phyloP scores from a whole-genome alignment of 2,113 vertebrate species.

The Rousettus leschenaultii region DNA sequence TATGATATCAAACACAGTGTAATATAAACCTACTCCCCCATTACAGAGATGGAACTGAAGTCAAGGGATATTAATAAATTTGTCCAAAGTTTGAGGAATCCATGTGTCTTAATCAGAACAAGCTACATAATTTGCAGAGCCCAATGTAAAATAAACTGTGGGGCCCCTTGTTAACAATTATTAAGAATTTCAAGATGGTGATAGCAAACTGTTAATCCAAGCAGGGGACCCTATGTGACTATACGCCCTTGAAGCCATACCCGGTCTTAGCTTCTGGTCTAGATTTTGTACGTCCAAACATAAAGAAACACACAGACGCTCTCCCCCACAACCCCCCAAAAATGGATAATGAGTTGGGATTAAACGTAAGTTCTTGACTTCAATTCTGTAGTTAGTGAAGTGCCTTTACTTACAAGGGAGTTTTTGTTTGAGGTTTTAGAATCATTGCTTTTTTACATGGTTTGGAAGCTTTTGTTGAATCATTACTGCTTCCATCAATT shows the following conservation, averaged over 20 bases:
- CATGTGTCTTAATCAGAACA: neutral
- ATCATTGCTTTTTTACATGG: neutral
- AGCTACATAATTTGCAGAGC: neutral
- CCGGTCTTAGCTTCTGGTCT: neutral
- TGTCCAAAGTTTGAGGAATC: neutral
- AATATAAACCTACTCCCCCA: neutral
- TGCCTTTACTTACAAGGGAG: neutral
- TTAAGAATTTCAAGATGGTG: neutral
- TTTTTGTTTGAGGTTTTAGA: neutral
- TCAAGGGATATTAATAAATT: neutral
- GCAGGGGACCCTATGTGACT: neutral
- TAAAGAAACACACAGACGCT: neutral
- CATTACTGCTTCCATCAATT: neutral
- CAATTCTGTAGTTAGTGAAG: neutral
- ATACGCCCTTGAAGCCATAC: neutral
- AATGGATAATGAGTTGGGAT: neutral
- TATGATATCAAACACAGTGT: neutral
- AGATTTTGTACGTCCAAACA: neutral
- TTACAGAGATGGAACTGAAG: neutral
- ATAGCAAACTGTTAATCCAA: neutral
- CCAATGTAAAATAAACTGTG: neutral
- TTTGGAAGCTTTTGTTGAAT: neutral
- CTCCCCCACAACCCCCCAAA: neutral
- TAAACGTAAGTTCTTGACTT: neutral
- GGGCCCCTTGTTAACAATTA: neutral